These are phyloP conservation scores for Cyprinella venusta DNA, from an alignment of 2,797 vertebrate species.

Conservation along the genomic window DNA sequence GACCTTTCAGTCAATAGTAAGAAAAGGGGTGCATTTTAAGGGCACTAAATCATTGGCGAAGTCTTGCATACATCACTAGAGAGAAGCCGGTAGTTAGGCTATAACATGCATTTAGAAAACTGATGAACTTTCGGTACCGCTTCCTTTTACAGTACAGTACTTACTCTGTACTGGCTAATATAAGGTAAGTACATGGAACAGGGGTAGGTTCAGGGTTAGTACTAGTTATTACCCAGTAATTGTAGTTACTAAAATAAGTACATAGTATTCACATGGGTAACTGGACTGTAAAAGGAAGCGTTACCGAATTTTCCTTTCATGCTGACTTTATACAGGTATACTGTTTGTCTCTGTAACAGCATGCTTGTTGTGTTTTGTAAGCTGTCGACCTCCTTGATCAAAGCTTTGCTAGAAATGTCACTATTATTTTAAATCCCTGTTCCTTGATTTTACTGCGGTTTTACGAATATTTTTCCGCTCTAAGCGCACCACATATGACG, in stretches of 20 bases:
- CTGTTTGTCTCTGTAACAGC: too few relatives aligned
- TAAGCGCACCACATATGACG: not conserved
- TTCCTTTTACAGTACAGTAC: too few relatives aligned
- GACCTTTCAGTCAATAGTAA: not conserved
- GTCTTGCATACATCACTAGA: too few relatives aligned
- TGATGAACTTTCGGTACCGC: too few relatives aligned
- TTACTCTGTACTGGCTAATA: too few relatives aligned
- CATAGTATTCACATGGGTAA: too few relatives aligned
- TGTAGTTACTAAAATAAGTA: too few relatives aligned
- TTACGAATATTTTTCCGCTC: not conserved
- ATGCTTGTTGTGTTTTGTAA: not conserved
- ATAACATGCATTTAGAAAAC: too few relatives aligned
- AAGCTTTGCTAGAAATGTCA: not conserved
- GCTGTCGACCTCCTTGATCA: not conserved
- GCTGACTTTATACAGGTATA: not conserved
- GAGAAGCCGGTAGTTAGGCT: not conserved
- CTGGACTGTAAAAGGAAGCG: too few relatives aligned
- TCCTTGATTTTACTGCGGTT: slow-evolving; percentile 3
- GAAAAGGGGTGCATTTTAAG: not conserved
- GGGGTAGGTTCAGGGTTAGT: too few relatives aligned
- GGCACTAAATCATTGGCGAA: not conserved
- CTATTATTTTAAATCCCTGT: not conserved
- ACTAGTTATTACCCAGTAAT: too few relatives aligned
- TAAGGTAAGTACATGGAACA: too few relatives aligned
- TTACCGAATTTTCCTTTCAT: not conserved